A percentile compares a stretch with the other conserved stretches of the same genome.
Evolutionary conservation across 1,140 invertebrate species (phyloP).

Genomic region (Heterodera schachtii): DNA sequence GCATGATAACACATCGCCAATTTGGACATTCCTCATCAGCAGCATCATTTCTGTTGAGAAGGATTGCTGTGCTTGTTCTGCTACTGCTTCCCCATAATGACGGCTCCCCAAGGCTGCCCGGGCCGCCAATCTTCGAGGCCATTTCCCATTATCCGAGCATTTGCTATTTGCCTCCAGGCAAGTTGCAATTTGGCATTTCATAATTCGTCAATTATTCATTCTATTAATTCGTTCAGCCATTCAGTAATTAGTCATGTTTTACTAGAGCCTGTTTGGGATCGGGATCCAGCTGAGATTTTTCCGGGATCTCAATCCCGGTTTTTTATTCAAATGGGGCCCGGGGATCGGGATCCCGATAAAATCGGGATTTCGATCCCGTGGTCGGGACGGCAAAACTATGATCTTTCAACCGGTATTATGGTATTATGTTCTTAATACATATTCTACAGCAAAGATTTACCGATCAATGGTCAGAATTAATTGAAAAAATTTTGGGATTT

Average conservation of each 20-base stretch:
- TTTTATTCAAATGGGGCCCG: too few species aligned
- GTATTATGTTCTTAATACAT: too few species aligned
- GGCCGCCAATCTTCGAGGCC: slow-evolving; percentile 41
- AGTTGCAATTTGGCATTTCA: neutral
- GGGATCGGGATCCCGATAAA: too few species aligned
- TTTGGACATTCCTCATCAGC: neutral
- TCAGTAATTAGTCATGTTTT: neutral
- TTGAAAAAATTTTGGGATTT: too few species aligned
- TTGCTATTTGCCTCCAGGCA: slow-evolving; percentile 51
- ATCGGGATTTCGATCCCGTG: too few species aligned
- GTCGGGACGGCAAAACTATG: too few species aligned
- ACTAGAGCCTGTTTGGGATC: too few species aligned
- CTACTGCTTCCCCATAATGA: neutral
- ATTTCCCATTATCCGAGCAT: slow-evolving; percentile 45
- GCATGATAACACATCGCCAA: neutral
- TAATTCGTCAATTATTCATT: neutral
- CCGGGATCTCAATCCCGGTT: too few species aligned
- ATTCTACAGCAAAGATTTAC: too few species aligned
- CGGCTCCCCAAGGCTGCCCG: slow-evolving; percentile 27
- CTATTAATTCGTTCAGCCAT: slow-evolving; percentile 13
- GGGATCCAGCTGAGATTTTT: too few species aligned
- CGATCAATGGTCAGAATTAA: too few species aligned
- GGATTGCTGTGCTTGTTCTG: neutral
- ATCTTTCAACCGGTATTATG: too few species aligned
- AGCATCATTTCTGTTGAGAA: neutral